Base-by-base conservation (phyloP, 2,888 invertebrate species). In the Ganaspis brasiliensis region DNA sequence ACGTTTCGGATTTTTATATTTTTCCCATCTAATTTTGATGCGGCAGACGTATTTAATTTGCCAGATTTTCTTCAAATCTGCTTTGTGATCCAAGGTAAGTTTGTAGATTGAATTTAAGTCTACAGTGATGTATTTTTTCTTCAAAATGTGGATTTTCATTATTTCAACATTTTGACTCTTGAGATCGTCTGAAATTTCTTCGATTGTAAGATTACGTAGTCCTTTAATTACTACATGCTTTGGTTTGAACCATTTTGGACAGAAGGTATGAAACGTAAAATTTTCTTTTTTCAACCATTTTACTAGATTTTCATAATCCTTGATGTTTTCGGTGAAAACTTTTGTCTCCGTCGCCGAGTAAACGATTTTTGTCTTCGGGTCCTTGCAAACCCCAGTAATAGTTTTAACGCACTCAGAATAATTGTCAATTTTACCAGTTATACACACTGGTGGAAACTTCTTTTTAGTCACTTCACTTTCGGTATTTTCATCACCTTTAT, bases 141-240 rank as follows among this genome's bases (percentile, higher is more conserved):
- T 72, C 9, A 77, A 61, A 1, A 72, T 63, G 1, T 26, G 12
- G 14, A 74, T 40, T 19, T 57, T 73, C 1, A 14, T 52, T 21
- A 73, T 71, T 0, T 19, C 26, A 9, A 74, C 24, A 8, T 57
- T 56, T 45, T 73, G 31, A 12, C 12, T n/a, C 9, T 45, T 12
- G 5, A 77, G 52, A 26, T 73, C 73, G 0, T 57, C 8, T 5
- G 24, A 57, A 1, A 77, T 57, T 21, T 73, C 71, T 21, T 73
- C 37, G 4, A 57, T 71, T 1, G 26, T 10, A 0, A 71, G 21
- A 2, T 37, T 16, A 14, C 73, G 74, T 8, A 77, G 55, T 0
- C 74, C 74, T 19, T 77, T 74, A 3, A 77, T 10, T 2, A 77
- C 70, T 0, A 77, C 19, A 3, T 74, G 70, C 21, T 78, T 78